phyloP scores from a whole-genome alignment of 2,888 invertebrate species.

The Drosophila niveifrons region DNA sequence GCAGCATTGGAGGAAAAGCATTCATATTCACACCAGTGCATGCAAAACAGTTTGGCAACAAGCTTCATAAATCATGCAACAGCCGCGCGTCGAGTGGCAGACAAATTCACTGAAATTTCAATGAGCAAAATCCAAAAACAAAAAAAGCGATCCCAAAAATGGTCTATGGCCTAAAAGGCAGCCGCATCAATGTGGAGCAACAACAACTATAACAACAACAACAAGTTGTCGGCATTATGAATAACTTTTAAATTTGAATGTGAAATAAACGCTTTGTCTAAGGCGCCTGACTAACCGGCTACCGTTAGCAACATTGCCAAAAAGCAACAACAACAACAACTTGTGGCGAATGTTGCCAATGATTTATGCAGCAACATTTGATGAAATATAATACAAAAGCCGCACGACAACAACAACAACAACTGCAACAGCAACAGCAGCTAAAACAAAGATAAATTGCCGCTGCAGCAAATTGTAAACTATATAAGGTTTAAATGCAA shows the following conservation, averaged over 20 bases:
- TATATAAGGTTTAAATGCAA: conserved; percentile 75
- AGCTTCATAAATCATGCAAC: conserved; percentile 76
- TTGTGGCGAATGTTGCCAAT: conserved; percentile 63
- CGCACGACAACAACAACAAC: conserved; percentile 50
- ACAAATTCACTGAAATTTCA: conserved; percentile 75
- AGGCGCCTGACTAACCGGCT: conserved; percentile 57
- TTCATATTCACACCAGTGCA: conserved; percentile 74
- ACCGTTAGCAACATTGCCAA: conserved; percentile 71
- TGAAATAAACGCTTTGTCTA: conserved; percentile 81
- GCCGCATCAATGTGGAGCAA: conserved; percentile 73
- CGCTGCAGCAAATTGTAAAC: conserved; percentile 72
- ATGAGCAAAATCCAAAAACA: conserved; percentile 68
- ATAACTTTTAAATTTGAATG: conserved; percentile 80
- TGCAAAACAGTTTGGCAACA: conserved; percentile 65
- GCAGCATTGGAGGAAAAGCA: conserved; percentile 63
- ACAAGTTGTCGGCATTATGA: conserved; percentile 75
- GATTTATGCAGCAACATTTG: conserved; percentile 79
- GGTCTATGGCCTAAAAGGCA: conserved; percentile 55
- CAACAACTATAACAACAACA: conserved; percentile 39
- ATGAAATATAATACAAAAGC: conserved; percentile 79
- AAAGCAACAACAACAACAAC: conserved; percentile 4
- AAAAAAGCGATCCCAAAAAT: conserved; percentile 68
- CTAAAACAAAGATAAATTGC: conserved; percentile 75
- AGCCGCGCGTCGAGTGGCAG: conserved; percentile 64
- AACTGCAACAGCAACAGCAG: conserved; percentile 39